These are phyloP conservation scores for Metridium senile DNA, from an alignment of 92 coral and sea anemone species.

Conservation along the genomic window DNA sequence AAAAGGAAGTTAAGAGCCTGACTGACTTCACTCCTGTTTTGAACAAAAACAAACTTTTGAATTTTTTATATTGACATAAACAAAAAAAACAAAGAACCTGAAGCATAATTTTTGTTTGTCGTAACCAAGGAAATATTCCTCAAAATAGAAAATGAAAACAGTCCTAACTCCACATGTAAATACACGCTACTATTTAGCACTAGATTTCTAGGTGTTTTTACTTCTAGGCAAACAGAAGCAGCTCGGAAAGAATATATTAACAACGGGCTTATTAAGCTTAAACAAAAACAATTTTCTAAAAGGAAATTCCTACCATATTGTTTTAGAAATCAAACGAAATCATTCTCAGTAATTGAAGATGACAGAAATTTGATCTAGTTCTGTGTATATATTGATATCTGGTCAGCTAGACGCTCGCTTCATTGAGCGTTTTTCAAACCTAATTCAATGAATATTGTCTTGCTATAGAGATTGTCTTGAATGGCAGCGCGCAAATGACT, in stretches of 20 bases:
- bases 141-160: conserved; percentile 4
- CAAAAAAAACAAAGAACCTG: conserved; percentile 10
- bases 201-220: not conserved
- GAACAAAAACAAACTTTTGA: conserved; percentile 11
- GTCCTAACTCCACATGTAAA: not conserved
- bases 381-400: too few species aligned
- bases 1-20: not conserved
- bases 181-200: not conserved
- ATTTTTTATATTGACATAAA: conserved; percentile 4
- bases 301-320: not conserved
- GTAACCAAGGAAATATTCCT: not conserved
- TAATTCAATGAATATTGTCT: not conserved
- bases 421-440: not conserved
- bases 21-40: not conserved
- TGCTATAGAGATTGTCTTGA: not conserved
- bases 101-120: conserved; percentile 1
- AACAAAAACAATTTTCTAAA: too few species aligned
- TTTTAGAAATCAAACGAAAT: not conserved
- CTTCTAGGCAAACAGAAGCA: not conserved
- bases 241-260: not conserved
- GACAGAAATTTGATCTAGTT: too few species aligned
- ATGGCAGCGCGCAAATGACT: not conserved
- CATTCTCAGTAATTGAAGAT: not conserved
- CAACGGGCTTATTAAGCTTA: not conserved
- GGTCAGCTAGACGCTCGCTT: not conserved